Percentiles rank a stretch among this genome's conserved stretches.
Conservation (phyloP, 1,140 invertebrate species). For the Coelopa frigida region DNA sequence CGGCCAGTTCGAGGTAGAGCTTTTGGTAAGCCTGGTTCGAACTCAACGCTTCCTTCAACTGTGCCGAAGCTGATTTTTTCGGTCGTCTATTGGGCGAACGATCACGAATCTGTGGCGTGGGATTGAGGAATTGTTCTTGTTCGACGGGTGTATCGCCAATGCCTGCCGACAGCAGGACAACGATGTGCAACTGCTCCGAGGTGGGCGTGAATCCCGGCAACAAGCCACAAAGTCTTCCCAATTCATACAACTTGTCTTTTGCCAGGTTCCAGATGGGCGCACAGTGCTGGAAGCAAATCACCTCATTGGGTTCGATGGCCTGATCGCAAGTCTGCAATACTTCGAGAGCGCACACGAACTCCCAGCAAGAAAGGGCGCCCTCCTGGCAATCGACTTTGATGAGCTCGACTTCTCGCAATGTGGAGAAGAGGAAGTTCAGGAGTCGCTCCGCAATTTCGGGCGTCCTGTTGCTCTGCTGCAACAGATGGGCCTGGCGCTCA, state of each 20-base stretch:
- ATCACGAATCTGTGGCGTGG: conserved; percentile 33
- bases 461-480: conserved; percentile 32
- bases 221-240: conserved; percentile 86
- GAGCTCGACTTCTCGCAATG: conserved; percentile 36
- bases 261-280: conserved; percentile 88
- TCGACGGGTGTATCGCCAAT: conserved; percentile 63
- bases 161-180: conserved; percentile 82
- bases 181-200: conserved; percentile 80
- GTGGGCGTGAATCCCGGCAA: conserved; percentile 77
- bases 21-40: conserved; percentile 84
- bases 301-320: conserved; percentile 59
- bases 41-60: conserved; percentile 83
- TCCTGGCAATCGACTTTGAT: conserved; percentile 52
- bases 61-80: conserved; percentile 62
- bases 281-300: conserved; percentile 68
- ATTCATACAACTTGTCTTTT: conserved; percentile 80
- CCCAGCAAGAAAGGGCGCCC: conserved; percentile 87
- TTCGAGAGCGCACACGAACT: conserved; percentile 85
- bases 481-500: conserved; percentile 71
- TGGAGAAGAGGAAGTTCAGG: conserved; percentile 37
- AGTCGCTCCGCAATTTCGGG: conserved; percentile 39
- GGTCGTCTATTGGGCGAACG: conserved; percentile 41
- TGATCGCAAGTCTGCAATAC: conserved; percentile 73
- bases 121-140: conserved; percentile 27
- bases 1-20: conserved; percentile 87